Evolutionary conservation across 2,797 vertebrate species (phyloP).

Genomic region (Sebastes steindachneri): DNA sequence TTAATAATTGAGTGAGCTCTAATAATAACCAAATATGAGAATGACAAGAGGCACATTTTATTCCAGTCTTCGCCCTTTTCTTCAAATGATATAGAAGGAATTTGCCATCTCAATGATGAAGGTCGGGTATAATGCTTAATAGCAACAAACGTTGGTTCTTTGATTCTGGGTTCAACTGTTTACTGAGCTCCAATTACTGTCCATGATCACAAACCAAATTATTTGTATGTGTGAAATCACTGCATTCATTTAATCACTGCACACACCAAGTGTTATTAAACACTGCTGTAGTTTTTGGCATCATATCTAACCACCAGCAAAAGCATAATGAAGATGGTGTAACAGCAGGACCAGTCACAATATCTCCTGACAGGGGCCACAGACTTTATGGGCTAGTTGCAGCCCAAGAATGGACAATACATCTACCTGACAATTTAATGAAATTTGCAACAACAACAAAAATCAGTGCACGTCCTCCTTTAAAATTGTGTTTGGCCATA

Average conservation of each 20-base stretch:
- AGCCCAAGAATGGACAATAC: not conserved
- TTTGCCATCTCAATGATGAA: not conserved
- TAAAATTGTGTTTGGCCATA: not conserved
- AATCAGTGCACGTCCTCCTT: not conserved
- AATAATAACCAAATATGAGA: not conserved
- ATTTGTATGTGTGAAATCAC: slow-evolving; percentile 16
- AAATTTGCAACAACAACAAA: not conserved
- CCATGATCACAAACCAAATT: slow-evolving; percentile 3
- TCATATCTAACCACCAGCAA: slow-evolving; percentile 3
- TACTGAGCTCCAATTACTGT: not conserved
- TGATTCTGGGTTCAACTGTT: not conserved
- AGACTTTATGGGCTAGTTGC: not conserved
- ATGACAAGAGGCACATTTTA: not conserved
- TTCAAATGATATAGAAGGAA: not conserved
- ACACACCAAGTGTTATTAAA: not conserved
- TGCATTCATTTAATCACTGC: slow-evolving; percentile 11
- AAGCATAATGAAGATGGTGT: slow-evolving; percentile 6
- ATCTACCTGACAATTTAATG: not conserved
- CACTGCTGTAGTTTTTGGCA: not conserved
- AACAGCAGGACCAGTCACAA: not conserved
- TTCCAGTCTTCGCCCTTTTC: not conserved
- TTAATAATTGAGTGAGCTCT: not conserved
- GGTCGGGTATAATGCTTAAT: not conserved
- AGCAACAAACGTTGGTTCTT: not conserved
- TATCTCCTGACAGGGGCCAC: not conserved